A percentile compares a stretch with the other conserved stretches of the same genome.
Conservation (phyloP, 2,888 invertebrate genomes). For the Acleris literana region DNA sequence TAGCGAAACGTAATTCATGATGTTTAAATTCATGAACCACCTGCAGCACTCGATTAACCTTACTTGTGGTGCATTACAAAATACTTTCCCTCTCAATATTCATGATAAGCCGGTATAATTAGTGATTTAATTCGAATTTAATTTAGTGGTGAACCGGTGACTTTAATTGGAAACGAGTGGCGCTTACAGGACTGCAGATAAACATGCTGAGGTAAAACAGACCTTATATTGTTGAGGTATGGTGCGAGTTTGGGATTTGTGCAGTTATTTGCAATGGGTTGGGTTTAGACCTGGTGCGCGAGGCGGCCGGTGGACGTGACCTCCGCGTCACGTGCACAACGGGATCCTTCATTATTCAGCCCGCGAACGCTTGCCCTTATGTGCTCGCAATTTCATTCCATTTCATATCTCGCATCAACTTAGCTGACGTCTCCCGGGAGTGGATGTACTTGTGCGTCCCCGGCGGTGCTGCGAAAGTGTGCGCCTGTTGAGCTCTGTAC, state of each 20-base stretch:
- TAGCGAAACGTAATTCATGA: neutral
- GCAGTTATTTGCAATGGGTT: constrained; percentile 43
- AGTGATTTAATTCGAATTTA: constrained; percentile 49
- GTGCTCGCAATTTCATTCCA: constrained; percentile 55
- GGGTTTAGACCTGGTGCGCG: constrained; percentile 64
- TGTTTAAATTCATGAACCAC: constrained; percentile 15
- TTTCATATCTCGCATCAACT: constrained; percentile 53
- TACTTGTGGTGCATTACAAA: constrained; percentile 41
- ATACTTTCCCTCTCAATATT: constrained; percentile 67
- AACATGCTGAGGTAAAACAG: neutral
- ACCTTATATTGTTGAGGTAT: neutral
- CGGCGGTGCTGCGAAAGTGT: constrained; percentile 6
- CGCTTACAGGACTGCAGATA: constrained; percentile 6
- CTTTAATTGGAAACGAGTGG: constrained; percentile 30
- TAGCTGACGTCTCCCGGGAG: constrained; percentile 41
- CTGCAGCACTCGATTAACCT: constrained; percentile 40
- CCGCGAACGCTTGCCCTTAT: constrained; percentile 56
- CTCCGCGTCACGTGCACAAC: constrained; percentile 63
- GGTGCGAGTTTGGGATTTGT: constrained; percentile 31
- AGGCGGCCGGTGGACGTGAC: constrained; percentile 65
- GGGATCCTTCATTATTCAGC: constrained; percentile 67
- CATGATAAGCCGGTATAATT: constrained; percentile 59
- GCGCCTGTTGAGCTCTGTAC: constrained; percentile 13
- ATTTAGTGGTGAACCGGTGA: constrained; percentile 36
- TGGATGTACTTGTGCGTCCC: constrained; percentile 25